Conservation (phyloP, 2,797 vertebrate genomes). For the Helostoma temminkii region DNA sequence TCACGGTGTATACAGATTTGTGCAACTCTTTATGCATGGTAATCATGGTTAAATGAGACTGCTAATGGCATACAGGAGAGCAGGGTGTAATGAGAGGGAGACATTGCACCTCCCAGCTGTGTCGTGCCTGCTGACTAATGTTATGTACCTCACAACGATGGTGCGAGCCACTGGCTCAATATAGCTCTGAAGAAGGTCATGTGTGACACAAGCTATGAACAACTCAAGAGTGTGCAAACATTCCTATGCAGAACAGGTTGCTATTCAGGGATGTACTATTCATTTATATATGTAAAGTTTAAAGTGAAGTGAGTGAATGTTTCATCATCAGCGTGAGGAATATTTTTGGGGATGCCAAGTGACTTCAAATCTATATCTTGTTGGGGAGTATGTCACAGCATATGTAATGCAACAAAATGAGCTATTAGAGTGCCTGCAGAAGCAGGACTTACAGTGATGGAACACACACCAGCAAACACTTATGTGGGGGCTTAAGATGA, state of each 20-base stretch:
- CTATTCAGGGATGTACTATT: neutral
- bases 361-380: too few relatives aligned
- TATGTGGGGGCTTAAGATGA: too few relatives aligned
- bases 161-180: conserved; percentile 41
- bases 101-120: conserved; percentile 67
- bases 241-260: conserved; percentile 2
- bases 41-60: conserved; percentile 51
- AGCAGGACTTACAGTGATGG: too few relatives aligned
- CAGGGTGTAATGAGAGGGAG: conserved; percentile 55
- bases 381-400: too few relatives aligned
- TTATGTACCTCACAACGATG: conserved; percentile 53
- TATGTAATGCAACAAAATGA: too few relatives aligned
- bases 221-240: conserved; percentile 40
- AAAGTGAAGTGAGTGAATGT: too few relatives aligned
- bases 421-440: too few relatives aligned
- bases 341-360: too few relatives aligned
- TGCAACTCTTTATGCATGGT: conserved; percentile 42
- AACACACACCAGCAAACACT: too few relatives aligned
- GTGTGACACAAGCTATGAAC: conserved; percentile 42
- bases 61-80: conserved; percentile 63
- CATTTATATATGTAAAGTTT: too few relatives aligned
- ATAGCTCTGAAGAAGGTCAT: conserved; percentile 62
- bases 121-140: conserved; percentile 73
- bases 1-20: conserved; percentile 46
- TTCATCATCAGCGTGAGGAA: too few relatives aligned